Conservation (phyloP, 2,797 vertebrate genomes). For the Melanotaenia maccullochi region DNA sequence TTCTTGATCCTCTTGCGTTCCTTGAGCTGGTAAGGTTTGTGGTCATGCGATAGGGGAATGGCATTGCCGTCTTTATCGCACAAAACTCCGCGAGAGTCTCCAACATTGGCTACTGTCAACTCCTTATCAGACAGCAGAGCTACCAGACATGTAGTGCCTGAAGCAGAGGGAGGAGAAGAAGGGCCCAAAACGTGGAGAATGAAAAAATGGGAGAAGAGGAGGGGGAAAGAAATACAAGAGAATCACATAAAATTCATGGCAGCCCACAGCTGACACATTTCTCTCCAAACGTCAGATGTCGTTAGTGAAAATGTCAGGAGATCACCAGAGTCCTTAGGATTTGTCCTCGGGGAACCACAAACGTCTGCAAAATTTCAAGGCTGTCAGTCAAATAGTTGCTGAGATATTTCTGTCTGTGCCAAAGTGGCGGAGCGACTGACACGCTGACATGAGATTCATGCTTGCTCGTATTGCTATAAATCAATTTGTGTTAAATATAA, state of each 20-base stretch:
- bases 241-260: background rate
- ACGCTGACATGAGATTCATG: background rate
- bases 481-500: background rate
- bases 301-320: conserved; percentile 6
- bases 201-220: background rate
- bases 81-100: conserved; percentile 94
- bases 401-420: conserved; percentile 9
- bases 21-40: conserved; percentile 99
- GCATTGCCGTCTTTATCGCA: conserved; percentile 98
- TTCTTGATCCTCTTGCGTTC: conserved; percentile 99
- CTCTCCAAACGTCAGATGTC: background rate
- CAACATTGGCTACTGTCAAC: conserved; percentile 96
- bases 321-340: background rate
- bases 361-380: conserved; percentile 12
- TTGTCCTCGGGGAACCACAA: background rate
- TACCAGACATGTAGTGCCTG: conserved; percentile 91
- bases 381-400: conserved; percentile 12
- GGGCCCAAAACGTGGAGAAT: background rate
- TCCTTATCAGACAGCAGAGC: conserved; percentile 95
- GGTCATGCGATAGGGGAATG: conserved; percentile 98
- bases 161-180: conserved; percentile 7
- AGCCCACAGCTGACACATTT: background rate
- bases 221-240: background rate
- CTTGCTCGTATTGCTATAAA: background rate
- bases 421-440: background rate